These are phyloP conservation scores for Cheilosia scutellata DNA, from an alignment of 2,888 invertebrate species.

Conservation along the genomic window DNA sequence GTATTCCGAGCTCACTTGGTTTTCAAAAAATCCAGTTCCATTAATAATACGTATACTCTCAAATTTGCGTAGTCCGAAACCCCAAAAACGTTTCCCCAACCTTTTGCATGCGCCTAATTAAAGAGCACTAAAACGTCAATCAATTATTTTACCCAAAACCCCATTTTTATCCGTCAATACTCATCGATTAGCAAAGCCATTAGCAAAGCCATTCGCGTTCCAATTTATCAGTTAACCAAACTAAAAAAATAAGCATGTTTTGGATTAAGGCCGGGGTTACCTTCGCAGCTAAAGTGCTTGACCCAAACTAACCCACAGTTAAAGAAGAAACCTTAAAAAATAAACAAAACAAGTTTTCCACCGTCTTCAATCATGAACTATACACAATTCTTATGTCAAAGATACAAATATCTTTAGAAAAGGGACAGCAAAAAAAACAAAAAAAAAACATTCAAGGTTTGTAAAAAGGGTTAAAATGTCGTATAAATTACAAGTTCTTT, in stretches of 20 bases:
- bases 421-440: not conserved
- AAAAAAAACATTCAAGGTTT: slow-evolving; percentile 48
- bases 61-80: too few species aligned
- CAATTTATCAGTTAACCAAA: slow-evolving; percentile 33
- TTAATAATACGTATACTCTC: too few species aligned
- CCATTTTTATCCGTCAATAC: slow-evolving; percentile 19
- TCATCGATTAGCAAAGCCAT: slow-evolving; percentile 12
- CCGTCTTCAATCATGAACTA: slow-evolving; percentile 38
- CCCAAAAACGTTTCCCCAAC: not conserved
- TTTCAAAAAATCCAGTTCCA: too few species aligned
- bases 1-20: too few species aligned
- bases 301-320: slow-evolving; percentile 48
- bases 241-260: not conserved
- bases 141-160: slow-evolving; percentile 18
- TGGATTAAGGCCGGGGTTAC: slow-evolving; percentile 64
- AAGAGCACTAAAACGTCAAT: not conserved
- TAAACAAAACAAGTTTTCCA: slow-evolving; percentile 3
- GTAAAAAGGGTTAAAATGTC: slow-evolving; percentile 32
- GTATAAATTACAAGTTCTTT: slow-evolving; percentile 41
- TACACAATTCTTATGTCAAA: slow-evolving; percentile 8
- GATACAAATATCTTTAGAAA: slow-evolving; percentile 5
- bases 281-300: slow-evolving; percentile 53
- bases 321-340: slow-evolving; percentile 52
- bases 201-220: slow-evolving; percentile 56
- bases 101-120: slow-evolving; percentile 17